Evolutionary conservation across 2,113 vertebrate genomes (phyloP).

Genomic region (Osmerus eperlanus): DNA sequence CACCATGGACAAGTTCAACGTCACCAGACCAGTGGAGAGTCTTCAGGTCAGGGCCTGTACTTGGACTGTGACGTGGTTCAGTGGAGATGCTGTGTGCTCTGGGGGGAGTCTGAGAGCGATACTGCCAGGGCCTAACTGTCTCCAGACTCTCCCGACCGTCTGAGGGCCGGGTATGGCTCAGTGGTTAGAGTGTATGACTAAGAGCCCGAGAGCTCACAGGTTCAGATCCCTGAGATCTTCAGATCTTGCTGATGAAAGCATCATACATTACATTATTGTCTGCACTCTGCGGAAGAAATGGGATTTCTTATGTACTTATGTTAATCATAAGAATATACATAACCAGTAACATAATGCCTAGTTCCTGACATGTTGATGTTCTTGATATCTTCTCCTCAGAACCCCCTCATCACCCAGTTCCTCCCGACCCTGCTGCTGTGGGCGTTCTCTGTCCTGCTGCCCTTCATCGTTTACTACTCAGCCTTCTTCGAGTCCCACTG

Average conservation of each 20-base stretch:
- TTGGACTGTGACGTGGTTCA: background rate
- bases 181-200: too few species aligned
- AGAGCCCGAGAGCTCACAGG: too few species aligned
- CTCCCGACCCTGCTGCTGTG: conserved; percentile 92
- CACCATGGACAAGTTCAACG: conserved; percentile 97
- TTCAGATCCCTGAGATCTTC: too few species aligned
- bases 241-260: too few species aligned
- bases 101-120: background rate
- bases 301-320: too few species aligned
- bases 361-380: too few species aligned
- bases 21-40: conserved; percentile 89
- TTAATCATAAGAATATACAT: too few species aligned
- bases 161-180: too few species aligned
- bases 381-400: conserved; percentile 69
- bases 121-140: background rate
- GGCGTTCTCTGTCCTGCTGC: conserved; percentile 90
- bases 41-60: conserved; percentile 72
- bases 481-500: conserved; percentile 94
- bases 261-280: too few species aligned
- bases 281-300: too few species aligned
- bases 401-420: conserved; percentile 92
- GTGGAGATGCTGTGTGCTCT: background rate
- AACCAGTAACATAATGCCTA: too few species aligned
- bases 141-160: too few species aligned
- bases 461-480: conserved; percentile 92